Base-by-base conservation (phyloP, 1,140 invertebrate species). In the Hylyphantes graminicola region DNA sequence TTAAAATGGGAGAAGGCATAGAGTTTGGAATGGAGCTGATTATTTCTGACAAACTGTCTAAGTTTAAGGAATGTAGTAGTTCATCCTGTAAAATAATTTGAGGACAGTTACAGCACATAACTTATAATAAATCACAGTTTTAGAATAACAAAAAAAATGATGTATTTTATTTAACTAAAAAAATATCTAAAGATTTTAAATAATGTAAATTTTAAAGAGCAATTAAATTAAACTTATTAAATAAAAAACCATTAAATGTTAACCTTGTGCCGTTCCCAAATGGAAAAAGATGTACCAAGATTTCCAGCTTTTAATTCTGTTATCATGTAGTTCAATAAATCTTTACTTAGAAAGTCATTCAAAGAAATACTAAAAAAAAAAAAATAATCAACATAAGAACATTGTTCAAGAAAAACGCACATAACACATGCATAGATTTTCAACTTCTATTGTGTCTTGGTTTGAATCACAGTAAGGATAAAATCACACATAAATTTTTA, bases 231-330 rank as follows among this genome's bases (percentile, higher is more conserved):
- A 35, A 35, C 35, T 35, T 35, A 35, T 35, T 35, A 35, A 35
- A 35, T 35, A 35, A 35, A 35, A 35, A 35, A 35, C 35, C 5
- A 5, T 35, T 35, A 35, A 35, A 70, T 6, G 21, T 15, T 70
- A 17, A 54, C 68, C 50, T 70, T 70, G 19, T 70, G 68, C 9
- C 68, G 51, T 17, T 70, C 50, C 68, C 68, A 70, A 11, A 70
- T 70, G 19, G 54, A n/a, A 7, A 51, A 70, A 4, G n/a, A n/a
- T 54, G 50, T 53, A 9, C 54, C 17, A 12, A 70, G 50, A 53
- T 53, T 53, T 17, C 68, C 68, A 70, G n/a, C 19, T 51, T 54
- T 15, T 11, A 70, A 21, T 70, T 70, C 68, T 10, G 50, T 53
- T 70, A 70, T 70, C 68, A 70, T 51, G 4, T 70, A 70, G 19